Evolutionary conservation across 2,797 vertebrate species (phyloP).

Genomic region (Sandelia bainsii): DNA sequence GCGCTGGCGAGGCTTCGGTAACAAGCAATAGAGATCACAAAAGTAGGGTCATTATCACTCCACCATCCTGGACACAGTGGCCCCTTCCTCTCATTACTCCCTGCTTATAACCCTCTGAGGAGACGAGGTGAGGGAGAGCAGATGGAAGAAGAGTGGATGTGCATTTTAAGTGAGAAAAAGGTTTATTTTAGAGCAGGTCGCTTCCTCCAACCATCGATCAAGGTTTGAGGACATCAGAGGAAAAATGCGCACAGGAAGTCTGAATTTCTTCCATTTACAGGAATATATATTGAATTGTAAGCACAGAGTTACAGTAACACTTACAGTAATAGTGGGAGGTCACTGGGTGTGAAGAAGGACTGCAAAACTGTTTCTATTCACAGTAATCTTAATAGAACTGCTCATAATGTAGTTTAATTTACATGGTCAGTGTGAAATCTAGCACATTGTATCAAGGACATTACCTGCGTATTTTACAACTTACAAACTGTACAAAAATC

Average conservation of each 20-base stretch:
- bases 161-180: slow-evolving; percentile 73
- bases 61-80: slow-evolving; percentile 53
- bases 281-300: slow-evolving; percentile 35
- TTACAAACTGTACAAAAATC: no score
- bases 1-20: slow-evolving; percentile 80
- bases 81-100: slow-evolving; percentile 76
- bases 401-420: not conserved
- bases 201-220: slow-evolving; percentile 72
- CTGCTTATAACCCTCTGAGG: slow-evolving; percentile 60
- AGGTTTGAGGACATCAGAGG: slow-evolving; percentile 65
- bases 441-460: not conserved
- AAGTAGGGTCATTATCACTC: slow-evolving; percentile 64
- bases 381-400: not conserved
- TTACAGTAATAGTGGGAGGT: slow-evolving; percentile 51
- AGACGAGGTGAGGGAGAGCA: slow-evolving; percentile 54
- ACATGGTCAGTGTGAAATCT: not conserved
- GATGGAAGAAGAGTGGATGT: slow-evolving; percentile 66
- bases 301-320: slow-evolving; percentile 26
- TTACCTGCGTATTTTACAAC: no score
- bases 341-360: not conserved
- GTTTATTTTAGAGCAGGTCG: slow-evolving; percentile 66
- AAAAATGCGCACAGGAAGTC: slow-evolving; percentile 53
- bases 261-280: slow-evolving; percentile 45
- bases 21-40: slow-evolving; percentile 84
- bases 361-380: not conserved